phyloP scores from a whole-genome alignment of 2,888 invertebrate genomes.

The Epirrhoe tristata region DNA sequence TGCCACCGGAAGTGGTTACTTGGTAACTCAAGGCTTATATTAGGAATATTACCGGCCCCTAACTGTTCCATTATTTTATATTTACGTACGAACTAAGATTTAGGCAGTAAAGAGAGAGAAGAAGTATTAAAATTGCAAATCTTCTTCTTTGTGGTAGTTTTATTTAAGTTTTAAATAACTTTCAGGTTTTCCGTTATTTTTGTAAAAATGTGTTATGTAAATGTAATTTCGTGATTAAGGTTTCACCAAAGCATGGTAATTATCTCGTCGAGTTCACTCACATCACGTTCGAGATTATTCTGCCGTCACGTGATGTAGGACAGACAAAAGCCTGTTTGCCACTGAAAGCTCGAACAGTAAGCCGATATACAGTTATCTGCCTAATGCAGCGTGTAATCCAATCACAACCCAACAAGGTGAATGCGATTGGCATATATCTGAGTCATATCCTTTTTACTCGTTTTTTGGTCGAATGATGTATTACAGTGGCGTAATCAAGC shows the following conservation, averaged over 20 bases:
- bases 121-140: too few relatives aligned
- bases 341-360: slow-evolving; percentile 15
- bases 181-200: neutral
- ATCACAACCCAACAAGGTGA: slow-evolving; percentile 4
- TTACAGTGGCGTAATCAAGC: too few relatives aligned
- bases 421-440: neutral
- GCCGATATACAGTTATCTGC: slow-evolving; percentile 1
- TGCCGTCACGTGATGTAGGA: neutral
- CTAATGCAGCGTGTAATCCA: slow-evolving; percentile 16
- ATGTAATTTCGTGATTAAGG: neutral
- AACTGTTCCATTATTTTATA: too few relatives aligned
- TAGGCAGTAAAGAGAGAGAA: too few relatives aligned
- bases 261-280: neutral
- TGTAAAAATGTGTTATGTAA: neutral
- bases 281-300: neutral
- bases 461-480: neutral
- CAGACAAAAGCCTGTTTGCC: neutral
- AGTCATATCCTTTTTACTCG: neutral
- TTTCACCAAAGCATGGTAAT: neutral
- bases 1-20: neutral
- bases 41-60: neutral
- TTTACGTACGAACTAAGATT: too few relatives aligned
- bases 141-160: too few relatives aligned
- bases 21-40: neutral
- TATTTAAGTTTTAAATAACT: too few relatives aligned